These are phyloP conservation scores for roundworm (Caenorhabditis elegans) DNA, from an alignment of 1,140 invertebrate species.

Conservation along the genomic window DNA sequence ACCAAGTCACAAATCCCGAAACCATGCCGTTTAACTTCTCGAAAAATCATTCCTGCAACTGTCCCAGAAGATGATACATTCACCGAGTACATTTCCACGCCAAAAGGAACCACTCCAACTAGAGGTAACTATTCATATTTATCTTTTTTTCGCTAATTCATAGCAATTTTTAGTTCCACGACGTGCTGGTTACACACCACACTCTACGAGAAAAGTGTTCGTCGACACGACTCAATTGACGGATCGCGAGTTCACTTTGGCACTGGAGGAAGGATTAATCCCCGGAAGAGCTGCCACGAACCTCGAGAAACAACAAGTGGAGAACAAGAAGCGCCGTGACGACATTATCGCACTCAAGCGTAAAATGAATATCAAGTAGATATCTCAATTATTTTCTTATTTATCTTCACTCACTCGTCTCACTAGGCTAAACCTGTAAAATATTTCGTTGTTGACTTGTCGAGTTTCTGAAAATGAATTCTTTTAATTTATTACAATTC, in stretches of 20 bases:
- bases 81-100: slow-evolving; percentile 13
- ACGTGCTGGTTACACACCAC: slow-evolving; percentile 18
- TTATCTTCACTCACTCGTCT: background rate
- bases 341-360: slow-evolving; percentile 3
- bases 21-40: background rate
- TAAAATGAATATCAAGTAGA: slow-evolving; percentile 15
- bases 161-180: background rate
- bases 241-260: background rate
- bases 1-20: too few species aligned
- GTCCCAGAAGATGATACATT: background rate
- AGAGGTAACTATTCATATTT: slow-evolving; percentile 18
- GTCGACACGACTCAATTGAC: slow-evolving; percentile 18
- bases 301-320: background rate
- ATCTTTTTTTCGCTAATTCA: background rate
- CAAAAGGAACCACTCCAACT: background rate
- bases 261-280: background rate
- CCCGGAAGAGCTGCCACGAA: background rate
- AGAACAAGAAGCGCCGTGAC: slow-evolving; percentile 7
- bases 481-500: too few species aligned
- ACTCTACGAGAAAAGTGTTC: slow-evolving; percentile 4
- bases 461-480: too few species aligned
- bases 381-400: background rate
- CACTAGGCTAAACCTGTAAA: background rate
- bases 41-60: background rate
- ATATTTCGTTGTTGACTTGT: background rate